phyloP scores from a whole-genome alignment of 2,888 invertebrate species.

The Keiferia lycopersicella region DNA sequence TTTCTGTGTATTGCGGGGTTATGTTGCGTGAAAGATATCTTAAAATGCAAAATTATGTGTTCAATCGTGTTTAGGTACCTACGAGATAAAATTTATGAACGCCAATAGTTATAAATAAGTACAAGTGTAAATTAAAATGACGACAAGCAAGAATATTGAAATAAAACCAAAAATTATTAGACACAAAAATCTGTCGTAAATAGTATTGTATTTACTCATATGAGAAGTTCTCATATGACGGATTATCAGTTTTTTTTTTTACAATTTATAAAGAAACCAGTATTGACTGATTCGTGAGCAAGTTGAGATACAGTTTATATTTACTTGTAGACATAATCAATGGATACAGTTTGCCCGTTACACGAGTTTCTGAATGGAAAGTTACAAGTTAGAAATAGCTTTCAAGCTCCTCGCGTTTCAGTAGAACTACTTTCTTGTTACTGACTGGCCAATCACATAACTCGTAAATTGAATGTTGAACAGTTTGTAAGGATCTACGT shows the following conservation, averaged over 20 bases:
- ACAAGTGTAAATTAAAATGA: too few species aligned
- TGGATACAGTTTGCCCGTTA: neutral
- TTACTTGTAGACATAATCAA: neutral
- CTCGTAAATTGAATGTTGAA: neutral
- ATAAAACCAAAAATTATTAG: too few species aligned
- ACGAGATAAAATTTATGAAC: neutral
- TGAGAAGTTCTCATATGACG: too few species aligned
- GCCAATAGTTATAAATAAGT: neutral
- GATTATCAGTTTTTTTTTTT: too few species aligned
- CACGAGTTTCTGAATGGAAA: neutral
- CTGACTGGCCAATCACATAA: neutral
- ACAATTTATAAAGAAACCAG: too few species aligned
- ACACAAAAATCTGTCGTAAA: too few species aligned
- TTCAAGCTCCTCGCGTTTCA: constrained; percentile 9
- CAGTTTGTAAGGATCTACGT: constrained; percentile 1
- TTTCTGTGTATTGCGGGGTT: constrained; percentile 29
- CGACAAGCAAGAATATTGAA: too few species aligned
- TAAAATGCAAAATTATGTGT: constrained; percentile 11
- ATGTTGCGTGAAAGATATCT: constrained; percentile 31
- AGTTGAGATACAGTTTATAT: too few species aligned
- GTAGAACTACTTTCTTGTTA: constrained; percentile 2
- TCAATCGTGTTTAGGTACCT: too few species aligned
- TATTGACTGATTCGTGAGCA: too few species aligned
- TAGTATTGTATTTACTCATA: too few species aligned
- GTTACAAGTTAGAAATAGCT: constrained; percentile 8